Evolutionary conservation across 2,888 invertebrate genomes (phyloP).

Genomic region (Leptinotarsa rubiginosa): DNA sequence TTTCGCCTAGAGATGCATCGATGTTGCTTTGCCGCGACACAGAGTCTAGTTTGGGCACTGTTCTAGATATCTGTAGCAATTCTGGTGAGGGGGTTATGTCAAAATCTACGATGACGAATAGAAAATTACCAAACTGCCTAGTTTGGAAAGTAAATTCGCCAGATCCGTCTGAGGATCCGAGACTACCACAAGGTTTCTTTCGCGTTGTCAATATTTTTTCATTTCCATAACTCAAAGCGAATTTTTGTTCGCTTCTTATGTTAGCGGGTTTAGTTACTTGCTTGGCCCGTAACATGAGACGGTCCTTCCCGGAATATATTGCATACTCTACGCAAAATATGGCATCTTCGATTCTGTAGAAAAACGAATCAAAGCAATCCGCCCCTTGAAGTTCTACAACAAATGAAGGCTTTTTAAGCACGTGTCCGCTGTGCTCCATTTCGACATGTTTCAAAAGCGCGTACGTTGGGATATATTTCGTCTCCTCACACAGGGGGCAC

Average conservation of each 20-base stretch:
- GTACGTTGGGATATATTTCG: slow-evolving; percentile 1
- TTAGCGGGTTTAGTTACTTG: neutral
- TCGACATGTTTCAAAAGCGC: slow-evolving; percentile 25
- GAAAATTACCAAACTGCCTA: neutral
- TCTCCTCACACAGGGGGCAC: slow-evolving; percentile 31
- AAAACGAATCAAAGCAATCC: neutral
- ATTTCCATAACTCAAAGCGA: slow-evolving; percentile 9
- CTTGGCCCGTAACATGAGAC: neutral
- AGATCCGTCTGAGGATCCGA: neutral
- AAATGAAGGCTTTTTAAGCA: slow-evolving; percentile 17
- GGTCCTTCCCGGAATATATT: slow-evolving; percentile 2
- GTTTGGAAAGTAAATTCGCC: too few relatives aligned
- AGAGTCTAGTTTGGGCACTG: neutral
- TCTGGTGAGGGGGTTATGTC: neutral
- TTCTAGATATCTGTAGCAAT: neutral
- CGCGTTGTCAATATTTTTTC: slow-evolving; percentile 1
- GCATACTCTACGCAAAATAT: slow-evolving; percentile 19
- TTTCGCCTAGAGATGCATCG: neutral
- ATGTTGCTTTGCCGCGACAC: neutral
- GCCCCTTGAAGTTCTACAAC: neutral
- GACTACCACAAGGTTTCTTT: slow-evolving; percentile 12
- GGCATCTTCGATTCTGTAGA: slow-evolving; percentile 22
- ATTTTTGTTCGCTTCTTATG: slow-evolving; percentile 14
- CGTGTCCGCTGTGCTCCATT: neutral
- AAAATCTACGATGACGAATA: slow-evolving; percentile 1